Conservation (phyloP, 1,140 invertebrate genomes). For the Argopecten irradians region DNA sequence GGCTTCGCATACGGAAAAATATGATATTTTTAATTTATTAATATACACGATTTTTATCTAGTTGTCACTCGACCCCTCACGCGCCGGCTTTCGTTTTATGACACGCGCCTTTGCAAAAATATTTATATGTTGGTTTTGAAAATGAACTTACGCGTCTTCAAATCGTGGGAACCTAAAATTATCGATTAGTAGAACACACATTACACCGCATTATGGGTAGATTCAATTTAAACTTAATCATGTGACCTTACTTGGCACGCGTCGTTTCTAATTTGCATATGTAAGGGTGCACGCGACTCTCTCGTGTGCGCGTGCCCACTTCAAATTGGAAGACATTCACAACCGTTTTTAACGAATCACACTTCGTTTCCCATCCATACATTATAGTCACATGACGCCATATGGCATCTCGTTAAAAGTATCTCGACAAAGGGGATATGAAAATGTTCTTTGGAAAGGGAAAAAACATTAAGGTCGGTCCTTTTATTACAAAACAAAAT, state of each 20-base stretch:
- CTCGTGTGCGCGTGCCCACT: conserved; percentile 50
- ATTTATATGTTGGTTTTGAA: conserved; percentile 16
- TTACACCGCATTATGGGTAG: conserved; percentile 15
- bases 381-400: neutral
- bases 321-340: conserved; percentile 31
- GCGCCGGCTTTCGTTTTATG: neutral
- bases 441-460: conserved; percentile 9
- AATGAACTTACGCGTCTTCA: conserved; percentile 9
- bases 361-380: conserved; percentile 32
- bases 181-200: neutral
- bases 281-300: conserved; percentile 52
- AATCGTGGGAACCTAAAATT: conserved; percentile 21
- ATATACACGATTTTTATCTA: conserved; percentile 4
- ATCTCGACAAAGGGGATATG: neutral
- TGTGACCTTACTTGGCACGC: conserved; percentile 52
- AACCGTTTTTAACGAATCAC: conserved; percentile 35
- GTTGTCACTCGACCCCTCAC: neutral
- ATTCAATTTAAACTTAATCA: conserved; percentile 46
- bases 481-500: conserved; percentile 33
- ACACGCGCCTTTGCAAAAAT: neutral
- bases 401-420: neutral
- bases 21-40: neutral
- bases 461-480: conserved; percentile 41
- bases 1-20: neutral
- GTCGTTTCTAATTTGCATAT: conserved; percentile 55